Evolutionary conservation across 1,140 invertebrate species (phyloP), one percentile per base, ranked within the genome.

Genomic region (Anastrepha obliqua): DNA sequence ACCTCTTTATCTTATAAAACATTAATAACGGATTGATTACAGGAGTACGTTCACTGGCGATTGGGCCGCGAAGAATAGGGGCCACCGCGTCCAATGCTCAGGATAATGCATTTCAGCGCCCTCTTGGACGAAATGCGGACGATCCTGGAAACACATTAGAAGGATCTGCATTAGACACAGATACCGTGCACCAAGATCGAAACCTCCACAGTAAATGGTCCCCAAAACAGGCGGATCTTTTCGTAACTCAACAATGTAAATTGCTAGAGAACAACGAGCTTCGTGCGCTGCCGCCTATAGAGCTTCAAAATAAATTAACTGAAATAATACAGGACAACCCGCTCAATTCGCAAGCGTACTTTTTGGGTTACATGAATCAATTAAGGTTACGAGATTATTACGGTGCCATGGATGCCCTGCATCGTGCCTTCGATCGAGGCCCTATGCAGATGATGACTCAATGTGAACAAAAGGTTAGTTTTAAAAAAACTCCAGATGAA

Each of bases 291-390:
- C 93, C 95, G n/a, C 96, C 97, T 0, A 94, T 94, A 88, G 95
- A 96, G 89, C 93, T 98, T 64, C 97, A 98, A 91, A 94, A 95
- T 88, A 96, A 95, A 90, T 96, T 98, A 58, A 95, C 95, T 89
- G 95, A 97, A 91, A 96, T 98, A 67, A 95, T 98, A 64, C 95
- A 95, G 90, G 96, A 96, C 89, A 97, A 97, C 94, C 97, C 97
- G 20, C 96, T 97, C 85, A 96, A 97, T 91, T 95, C 97, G 13
- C 97, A 98, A 94, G 96, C 97, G 96, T 97, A 98, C 95, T 98
- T 97, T 92, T 94, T 99, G 51, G 97, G 97, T 90, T 99, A 98
- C 91, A 94, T 99, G 89, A 99, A 98, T 93, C 98, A 96, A 90
- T 93, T 98, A 64, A 94, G 98, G 51, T 95, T 98, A 4, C 97